These are phyloP conservation scores for Sarcophaga peregrina DNA, from an alignment of 1,140 invertebrate genomes.

Conservation along the genomic window DNA sequence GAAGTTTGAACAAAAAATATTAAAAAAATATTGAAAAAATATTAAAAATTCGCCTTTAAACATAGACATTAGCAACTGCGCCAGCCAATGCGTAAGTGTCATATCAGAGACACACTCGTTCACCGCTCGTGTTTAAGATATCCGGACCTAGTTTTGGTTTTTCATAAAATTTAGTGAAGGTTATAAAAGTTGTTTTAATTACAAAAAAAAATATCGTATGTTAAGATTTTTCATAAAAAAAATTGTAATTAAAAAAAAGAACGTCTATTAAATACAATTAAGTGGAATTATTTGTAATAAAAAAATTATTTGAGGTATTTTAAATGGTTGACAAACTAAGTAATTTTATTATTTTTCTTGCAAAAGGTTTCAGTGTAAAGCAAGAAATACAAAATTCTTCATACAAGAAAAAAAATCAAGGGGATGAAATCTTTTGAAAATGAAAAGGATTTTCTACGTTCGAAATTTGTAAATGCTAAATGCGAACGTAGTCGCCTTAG, in stretches of 20 bases:
- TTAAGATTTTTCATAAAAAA: background rate
- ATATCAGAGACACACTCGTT: background rate
- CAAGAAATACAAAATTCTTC: background rate
- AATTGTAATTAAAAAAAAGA: too few relatives aligned
- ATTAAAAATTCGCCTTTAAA: too few relatives aligned
- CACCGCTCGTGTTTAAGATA: background rate
- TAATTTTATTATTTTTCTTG: background rate
- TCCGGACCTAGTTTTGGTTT: background rate
- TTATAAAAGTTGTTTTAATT: background rate
- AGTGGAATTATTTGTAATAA: background rate
- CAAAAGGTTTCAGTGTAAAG: background rate
- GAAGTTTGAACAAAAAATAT: conserved; percentile 1
- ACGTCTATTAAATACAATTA: background rate
- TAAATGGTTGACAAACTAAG: too few relatives aligned
- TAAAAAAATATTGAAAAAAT: background rate
- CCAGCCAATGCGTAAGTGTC: conserved; percentile 2
- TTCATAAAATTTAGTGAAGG: background rate
- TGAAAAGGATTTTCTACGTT: too few relatives aligned
- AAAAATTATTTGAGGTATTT: too few relatives aligned
- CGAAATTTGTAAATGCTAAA: too few relatives aligned
- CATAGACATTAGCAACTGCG: background rate
- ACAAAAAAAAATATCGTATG: background rate
- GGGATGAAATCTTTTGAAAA: background rate
- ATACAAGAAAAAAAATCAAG: background rate
- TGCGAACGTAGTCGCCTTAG: too few relatives aligned